Percentiles rank a stretch among this genome's conserved stretches.
Evolutionary conservation across 2,888 invertebrate species (phyloP).

Genomic region (Laspeyria flexula): DNA sequence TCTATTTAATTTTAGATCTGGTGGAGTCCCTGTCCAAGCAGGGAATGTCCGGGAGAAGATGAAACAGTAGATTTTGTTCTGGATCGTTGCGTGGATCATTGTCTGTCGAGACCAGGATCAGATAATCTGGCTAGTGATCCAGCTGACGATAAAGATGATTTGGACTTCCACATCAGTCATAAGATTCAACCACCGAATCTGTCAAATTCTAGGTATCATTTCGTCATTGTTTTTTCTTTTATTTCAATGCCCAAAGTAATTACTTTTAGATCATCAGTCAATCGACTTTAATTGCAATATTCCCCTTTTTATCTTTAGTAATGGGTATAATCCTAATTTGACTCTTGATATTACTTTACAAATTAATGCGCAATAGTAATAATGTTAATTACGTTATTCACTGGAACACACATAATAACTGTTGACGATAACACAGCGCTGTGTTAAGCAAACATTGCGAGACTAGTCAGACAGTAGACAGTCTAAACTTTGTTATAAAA

Average conservation of each 20-base stretch:
- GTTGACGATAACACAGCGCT: conserved; percentile 47
- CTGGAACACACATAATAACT: conserved; percentile 46
- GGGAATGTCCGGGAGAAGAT: conserved; percentile 91
- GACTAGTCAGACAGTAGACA: too few species aligned
- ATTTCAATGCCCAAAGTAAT: too few species aligned
- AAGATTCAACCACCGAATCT: conserved; percentile 75
- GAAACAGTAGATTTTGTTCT: conserved; percentile 90
- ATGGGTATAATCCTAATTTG: too few species aligned
- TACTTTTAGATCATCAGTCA: too few species aligned
- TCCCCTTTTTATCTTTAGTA: too few species aligned
- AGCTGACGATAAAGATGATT: conserved; percentile 79
- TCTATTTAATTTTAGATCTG: conserved; percentile 85
- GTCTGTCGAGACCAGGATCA: conserved; percentile 78
- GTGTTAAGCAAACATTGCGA: conserved; percentile 42
- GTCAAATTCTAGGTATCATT: conserved; percentile 66
- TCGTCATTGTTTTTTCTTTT: neutral
- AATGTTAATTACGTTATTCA: conserved; percentile 28
- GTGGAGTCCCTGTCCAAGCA: conserved; percentile 93
- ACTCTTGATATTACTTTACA: neutral
- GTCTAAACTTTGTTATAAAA: too few species aligned
- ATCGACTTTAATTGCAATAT: too few species aligned
- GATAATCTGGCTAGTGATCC: conserved; percentile 72
- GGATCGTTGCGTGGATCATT: conserved; percentile 91
- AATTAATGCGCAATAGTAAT: conserved; percentile 25
- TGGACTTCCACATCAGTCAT: conserved; percentile 85